Conservation (phyloP, 2,797 vertebrate species). For the Graptemys geographica region DNA sequence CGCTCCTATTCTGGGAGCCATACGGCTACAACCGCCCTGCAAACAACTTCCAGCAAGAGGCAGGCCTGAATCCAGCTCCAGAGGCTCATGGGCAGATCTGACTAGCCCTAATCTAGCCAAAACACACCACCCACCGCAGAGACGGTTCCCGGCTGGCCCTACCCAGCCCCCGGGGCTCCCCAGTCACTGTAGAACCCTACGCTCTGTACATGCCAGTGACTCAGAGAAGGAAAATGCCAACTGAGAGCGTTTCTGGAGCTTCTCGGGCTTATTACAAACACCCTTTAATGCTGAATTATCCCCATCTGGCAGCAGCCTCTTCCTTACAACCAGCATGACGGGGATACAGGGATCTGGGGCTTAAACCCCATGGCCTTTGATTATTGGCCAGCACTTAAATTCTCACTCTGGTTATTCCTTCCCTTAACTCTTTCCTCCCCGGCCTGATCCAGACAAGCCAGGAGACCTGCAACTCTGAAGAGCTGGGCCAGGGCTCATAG, state of each 20-base stretch:
- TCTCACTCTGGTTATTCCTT: not conserved
- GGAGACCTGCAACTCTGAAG: not conserved
- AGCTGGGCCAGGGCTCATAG: not conserved
- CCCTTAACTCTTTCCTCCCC: rapidly evolving
- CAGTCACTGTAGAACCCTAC: not conserved
- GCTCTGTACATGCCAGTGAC: constrained; percentile 36
- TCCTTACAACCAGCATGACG: not conserved
- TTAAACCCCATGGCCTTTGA: rapidly evolving
- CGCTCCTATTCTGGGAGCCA: not conserved
- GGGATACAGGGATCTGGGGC: not conserved
- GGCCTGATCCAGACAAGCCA: rapidly evolving
- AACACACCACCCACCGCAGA: not conserved
- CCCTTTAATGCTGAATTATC: rapidly evolving
- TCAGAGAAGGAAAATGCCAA: constrained; percentile 38
- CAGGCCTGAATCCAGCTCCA: not conserved
- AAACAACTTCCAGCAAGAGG: not conserved
- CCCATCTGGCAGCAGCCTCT: not conserved
- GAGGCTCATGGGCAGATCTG: no score
- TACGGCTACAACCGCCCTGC: not conserved
- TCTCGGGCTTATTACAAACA: not conserved
- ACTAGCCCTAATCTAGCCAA: not conserved
- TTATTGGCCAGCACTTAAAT: rapidly evolving
- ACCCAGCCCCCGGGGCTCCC: not conserved
- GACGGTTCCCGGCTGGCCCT: not conserved
- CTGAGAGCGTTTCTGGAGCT: not conserved